Evolutionary conservation across 2,797 vertebrate genomes (phyloP), one percentile per base, ranked within the genome.

Genomic region (Poecile montanus): DNA sequence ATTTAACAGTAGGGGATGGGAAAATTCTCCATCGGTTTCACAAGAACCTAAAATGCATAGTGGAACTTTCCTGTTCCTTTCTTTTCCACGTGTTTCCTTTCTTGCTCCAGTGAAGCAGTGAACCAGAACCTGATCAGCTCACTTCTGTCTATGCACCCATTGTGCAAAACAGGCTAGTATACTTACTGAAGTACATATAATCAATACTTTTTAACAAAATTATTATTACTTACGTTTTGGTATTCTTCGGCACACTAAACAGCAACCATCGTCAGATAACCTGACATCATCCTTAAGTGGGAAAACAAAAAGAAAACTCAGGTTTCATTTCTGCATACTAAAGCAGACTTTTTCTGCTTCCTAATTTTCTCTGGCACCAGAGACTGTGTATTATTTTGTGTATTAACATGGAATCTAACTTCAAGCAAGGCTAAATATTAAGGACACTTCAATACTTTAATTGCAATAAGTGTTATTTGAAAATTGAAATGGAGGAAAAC

Each of bases 201-300:
- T 40, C 29, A 53, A 36, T 32, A 61, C 54, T 85, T 82, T 82
- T 8, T 14, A 81, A 66, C 16, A 47, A 67, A 81, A 58, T 29
- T 34, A 44, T n/a, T 9, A 67, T 66, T 63, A 95, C 96, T 96
- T 94, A 97, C 97, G 5, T 79, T 42, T 79, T 0, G 7, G 74
- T 40, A 2, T 6, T 3, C 1, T 1, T 6, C 0, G 30, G n/a
- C 98, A 98, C 18, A 6, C 8, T 25, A 30, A 78, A 62, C 97
- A 98, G 91, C 98, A 98, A 57, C 97, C 97, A 2, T 98, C 96
- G 0, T 93, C 50, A 17, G 94, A 95, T 13, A 70, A 25, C n/a
- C 0, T 11, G 29, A 97, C 48, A 36, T 94, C 32, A 34, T 94
- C 96, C 98, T 98, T 62, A 34, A 88, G n/a, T 40, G 34, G 40